Base-by-base conservation (phyloP, 2,888 invertebrate genomes). In the Epistrophe grossulariae region DNA sequence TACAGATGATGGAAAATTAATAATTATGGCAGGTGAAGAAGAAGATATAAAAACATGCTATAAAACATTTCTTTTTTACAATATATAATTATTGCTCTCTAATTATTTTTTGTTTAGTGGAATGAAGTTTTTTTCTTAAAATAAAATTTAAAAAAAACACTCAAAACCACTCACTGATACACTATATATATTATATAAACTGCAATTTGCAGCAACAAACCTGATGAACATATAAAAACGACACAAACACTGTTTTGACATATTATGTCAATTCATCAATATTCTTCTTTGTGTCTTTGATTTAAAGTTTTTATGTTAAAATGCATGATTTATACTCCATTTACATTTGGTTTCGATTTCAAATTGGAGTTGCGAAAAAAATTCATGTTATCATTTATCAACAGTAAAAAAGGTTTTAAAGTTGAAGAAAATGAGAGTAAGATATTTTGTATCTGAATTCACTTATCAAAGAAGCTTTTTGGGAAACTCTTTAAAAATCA, bases 1-100 rank as follows among this genome's bases (percentile, higher is more conserved):
- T 92, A 91, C 92, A 93, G 93, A 93, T 90, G 93, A 93, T 91
- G 93, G 93, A 90, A 93, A 93, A 91, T 92, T 93, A 91, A 93
- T 93, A 90, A 93, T 93, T 90, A 93, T 93, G 93, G 93, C 93
- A 93, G 93, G 93, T 93, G 93, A 93, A 91, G 91, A 91, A 68
- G 77, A 78, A 72, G 52, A 64, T 57, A 59, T 76, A 57, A 74
- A 72, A 71, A 71, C 55, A 50, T 81, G 68, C 55, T 74, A 78
- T 71, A 74, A 79, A 31, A 55, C 8, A 74, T 62, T 40, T 45
- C 66, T 24, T 38, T 83, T 59, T 66, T 68, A 70, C 17, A 66
- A 57, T 45, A 57, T 45, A 24, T 24, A 24, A 35, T 43, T 62
- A 24, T 74, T 77, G 60, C 45, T 60, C 43, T 72, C 55, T 70